phyloP scores from a whole-genome alignment of 2,113 vertebrate species.

The Phrynosoma platyrhinos region DNA sequence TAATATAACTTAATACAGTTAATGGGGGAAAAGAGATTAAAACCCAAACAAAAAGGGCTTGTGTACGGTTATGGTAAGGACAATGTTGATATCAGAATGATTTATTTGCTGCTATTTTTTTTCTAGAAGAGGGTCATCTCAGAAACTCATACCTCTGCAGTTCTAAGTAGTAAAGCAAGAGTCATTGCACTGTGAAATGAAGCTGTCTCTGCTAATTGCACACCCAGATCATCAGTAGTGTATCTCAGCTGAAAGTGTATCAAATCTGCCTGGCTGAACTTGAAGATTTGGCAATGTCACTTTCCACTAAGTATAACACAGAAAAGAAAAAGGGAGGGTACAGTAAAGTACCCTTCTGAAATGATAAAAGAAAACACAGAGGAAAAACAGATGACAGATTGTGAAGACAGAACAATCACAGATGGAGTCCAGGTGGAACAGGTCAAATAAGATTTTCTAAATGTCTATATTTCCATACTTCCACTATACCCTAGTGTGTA shows the following conservation, averaged over 20 bases:
- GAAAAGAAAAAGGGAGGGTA: constrained; percentile 48
- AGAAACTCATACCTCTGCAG: constrained; percentile 55
- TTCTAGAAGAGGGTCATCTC: constrained; percentile 52
- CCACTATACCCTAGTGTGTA: constrained; percentile 63
- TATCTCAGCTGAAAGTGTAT: constrained; percentile 77
- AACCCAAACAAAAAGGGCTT: constrained; percentile 32
- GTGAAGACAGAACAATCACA: constrained; percentile 74
- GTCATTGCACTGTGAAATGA: constrained; percentile 66
- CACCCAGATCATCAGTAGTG: constrained; percentile 62
- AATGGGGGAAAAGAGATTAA: constrained; percentile 8
- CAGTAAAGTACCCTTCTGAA: constrained; percentile 79
- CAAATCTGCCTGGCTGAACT: constrained; percentile 79
- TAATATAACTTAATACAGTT: background rate
- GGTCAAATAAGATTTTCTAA: constrained; percentile 76
- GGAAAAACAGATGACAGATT: constrained; percentile 79
- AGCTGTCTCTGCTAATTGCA: constrained; percentile 76
- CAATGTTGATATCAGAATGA: constrained; percentile 39
- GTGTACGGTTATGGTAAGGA: constrained; percentile 29
- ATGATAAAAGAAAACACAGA: constrained; percentile 81
- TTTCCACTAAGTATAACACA: constrained; percentile 63
- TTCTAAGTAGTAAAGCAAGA: constrained; percentile 58
- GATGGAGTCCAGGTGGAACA: constrained; percentile 82
- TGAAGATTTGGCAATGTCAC: constrained; percentile 75
- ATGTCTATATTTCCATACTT: constrained; percentile 82
- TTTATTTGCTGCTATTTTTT: constrained; percentile 50